These are phyloP conservation scores for Panagrolaimus sp. DNA, from an alignment of 1,140 invertebrate genomes.

Conservation along the genomic window DNA sequence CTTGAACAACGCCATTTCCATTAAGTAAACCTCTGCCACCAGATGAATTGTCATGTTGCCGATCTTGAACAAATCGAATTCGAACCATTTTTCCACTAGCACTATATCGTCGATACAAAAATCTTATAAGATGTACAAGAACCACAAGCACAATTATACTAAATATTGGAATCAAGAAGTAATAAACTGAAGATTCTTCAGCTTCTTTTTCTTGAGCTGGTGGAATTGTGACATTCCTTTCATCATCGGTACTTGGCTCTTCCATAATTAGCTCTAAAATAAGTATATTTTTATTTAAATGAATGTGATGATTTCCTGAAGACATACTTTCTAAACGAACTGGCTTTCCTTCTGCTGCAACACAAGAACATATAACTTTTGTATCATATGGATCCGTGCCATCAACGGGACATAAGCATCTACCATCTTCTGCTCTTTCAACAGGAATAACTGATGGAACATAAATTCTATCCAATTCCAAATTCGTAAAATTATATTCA, in stretches of 20 bases:
- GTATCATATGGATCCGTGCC: conserved; percentile 44
- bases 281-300: no score
- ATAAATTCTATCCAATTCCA: conserved; percentile 47
- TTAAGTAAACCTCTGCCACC: background rate
- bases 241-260: background rate
- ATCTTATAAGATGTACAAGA: background rate
- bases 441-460: conserved; percentile 56
- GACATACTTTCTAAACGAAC: conserved; percentile 40
- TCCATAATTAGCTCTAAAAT: background rate
- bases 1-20: background rate
- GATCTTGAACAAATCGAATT: conserved; percentile 11
- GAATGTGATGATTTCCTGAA: background rate
- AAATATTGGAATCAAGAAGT: background rate
- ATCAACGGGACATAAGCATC: conserved; percentile 52
- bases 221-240: conserved; percentile 4
- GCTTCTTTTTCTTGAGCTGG: background rate
- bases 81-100: conserved; percentile 3
- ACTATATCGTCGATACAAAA: background rate
- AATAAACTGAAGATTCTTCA: background rate
- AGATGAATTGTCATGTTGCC: background rate
- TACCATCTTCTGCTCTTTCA: conserved; percentile 47
- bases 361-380: conserved; percentile 51
- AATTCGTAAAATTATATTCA: conserved; percentile 51
- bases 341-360: conserved; percentile 52
- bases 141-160: background rate